Evolutionary conservation across 2,888 invertebrate species (phyloP), one percentile per base, ranked within the genome.

Genomic region (Lasioglossum leucozonium): DNA sequence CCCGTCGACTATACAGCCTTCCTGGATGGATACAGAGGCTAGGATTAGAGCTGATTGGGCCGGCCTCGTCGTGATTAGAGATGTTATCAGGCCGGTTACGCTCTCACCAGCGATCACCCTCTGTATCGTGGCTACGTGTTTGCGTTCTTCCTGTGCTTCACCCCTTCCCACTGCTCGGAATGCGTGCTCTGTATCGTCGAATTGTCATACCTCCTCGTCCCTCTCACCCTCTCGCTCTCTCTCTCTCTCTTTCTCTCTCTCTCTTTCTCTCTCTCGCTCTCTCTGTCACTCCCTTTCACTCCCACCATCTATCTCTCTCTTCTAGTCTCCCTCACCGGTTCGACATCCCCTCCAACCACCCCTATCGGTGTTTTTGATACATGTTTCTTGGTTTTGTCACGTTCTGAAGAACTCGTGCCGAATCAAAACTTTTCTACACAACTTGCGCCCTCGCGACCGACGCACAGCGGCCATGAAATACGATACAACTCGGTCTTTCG

Each of bases 41-140:
- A 90, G 94, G 94, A 94, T 94, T 94, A 94, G 93, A 92, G 94
- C 93, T 94, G 95, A 95, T 95, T 95, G 95, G 95, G 94, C 94
- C 94, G 92, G 92, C 93, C 93, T 92, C 93, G 93, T 93, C 94
- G 94, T 95, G 95, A 95, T 95, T 95, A 95, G 94, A 95, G 95
- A 95, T 95, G 95, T 95, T 95, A 94, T 94, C 94, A 94, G 94
- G 85, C 91, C 89, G 91, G 91, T 90, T 90, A 90, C 90, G 89
- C 86, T 89, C 91, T 90, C 88, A 82, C 89, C 90, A 85, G 75
- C 85, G 86, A 82, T 86, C 89, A 79, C 85, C 81, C 74, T 87
- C 82, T 90, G 89, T 89, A 88, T 84, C 91, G 87, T 81, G 78
- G 88, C 82, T 89, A 89, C 89, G 89, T 90, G 90, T 91, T 91